Evolutionary conservation across 1,140 invertebrate genomes (phyloP), one percentile per base, ranked within the genome.

Genomic region (Drosophila subpulchrella): DNA sequence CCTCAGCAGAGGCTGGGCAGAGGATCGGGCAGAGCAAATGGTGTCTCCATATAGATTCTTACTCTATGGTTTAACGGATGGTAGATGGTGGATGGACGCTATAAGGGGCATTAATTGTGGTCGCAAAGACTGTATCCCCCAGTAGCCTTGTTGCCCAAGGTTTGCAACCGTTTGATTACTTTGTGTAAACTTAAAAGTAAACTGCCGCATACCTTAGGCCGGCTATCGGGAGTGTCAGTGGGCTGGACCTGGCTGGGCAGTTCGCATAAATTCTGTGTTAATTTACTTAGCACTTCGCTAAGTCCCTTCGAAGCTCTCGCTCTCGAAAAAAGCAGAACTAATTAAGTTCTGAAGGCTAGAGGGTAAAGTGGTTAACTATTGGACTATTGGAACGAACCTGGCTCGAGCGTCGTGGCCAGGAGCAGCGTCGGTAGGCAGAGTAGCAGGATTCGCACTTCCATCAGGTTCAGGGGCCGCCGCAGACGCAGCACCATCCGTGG

Each of bases 351-450:
- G 39, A n/a, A 1, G 17, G 27, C 44, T 41, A 38, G 34, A 10
- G 15, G 30, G 7, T n/a, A 20, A n/a, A 4, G 42, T 46, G 11
- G 15, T 10, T 3, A 41, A 5, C 20, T 20, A 20, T 20, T 20
- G 41, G 13, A 17, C 24, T 39, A 12, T 48, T 27, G 13, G 44
- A 63, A 84, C 91, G 75, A 59, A 92, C 92, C 92, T 90, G 92
- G 88, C 77, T 92, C 90, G 36, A 92, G 54, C 47, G 92, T 92
- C 65, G 92, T 91, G 70, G 92, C 92, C 72, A 92, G 74, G 57
- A 92, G 62, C 59, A 92, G 75, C 32, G 92, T 92, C 59, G 92
- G 92, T 76, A 92, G 80, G 78, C 91, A 92, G 73, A 92, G 83
- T 58, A 92, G 60, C 57, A 92, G 71, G 39, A 92, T 76, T 41